Percentiles rank a stretch among this genome's conserved stretches.
phyloP scores from a whole-genome alignment of 2,888 invertebrate species.

The Megalurothrips usitatus region DNA sequence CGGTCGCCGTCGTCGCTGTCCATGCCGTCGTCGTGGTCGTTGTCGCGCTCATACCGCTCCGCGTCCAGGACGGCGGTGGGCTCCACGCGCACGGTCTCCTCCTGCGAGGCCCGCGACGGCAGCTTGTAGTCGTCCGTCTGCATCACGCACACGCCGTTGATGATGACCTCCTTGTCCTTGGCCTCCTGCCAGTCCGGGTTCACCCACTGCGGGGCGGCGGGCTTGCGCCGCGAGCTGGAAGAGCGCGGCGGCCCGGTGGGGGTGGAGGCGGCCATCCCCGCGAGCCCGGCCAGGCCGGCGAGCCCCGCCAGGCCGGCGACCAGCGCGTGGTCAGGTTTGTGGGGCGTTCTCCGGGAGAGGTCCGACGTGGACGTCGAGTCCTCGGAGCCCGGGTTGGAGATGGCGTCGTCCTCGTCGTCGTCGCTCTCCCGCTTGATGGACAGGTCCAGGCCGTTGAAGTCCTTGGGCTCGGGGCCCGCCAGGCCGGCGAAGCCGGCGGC shows the following conservation, averaged over 20 bases:
- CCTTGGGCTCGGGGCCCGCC: conserved; percentile 41
- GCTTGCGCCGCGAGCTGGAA: conserved; percentile 69
- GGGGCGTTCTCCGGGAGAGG: conserved; percentile 41
- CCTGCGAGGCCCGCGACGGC: conserved; percentile 39
- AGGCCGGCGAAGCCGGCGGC: conserved; percentile 56
- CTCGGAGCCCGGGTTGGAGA: conserved; percentile 71
- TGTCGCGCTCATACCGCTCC: conserved; percentile 35
- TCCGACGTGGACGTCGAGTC: conserved; percentile 49
- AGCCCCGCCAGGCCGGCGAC: not conserved
- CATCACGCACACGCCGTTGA: conserved; percentile 92
- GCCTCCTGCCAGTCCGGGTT: conserved; percentile 87
- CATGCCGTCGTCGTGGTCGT: conserved; percentile 32
- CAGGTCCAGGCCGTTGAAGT: conserved; percentile 74
- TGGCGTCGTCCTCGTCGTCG: conserved; percentile 74
- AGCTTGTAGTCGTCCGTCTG: conserved; percentile 67
- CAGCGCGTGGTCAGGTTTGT: conserved; percentile 43
- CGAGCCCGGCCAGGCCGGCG: not conserved
- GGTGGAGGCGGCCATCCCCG: conserved; percentile 42
- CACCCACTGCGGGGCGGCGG: conserved; percentile 96
- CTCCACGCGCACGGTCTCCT: conserved; percentile 69
- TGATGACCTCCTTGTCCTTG: conserved; percentile 71
- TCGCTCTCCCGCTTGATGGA: conserved; percentile 71
- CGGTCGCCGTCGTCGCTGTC: conserved; percentile 7
- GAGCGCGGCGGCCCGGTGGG: conserved; percentile 48
- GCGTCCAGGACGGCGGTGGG: conserved; percentile 66